Base-by-base conservation (phyloP, 2,888 invertebrate species). In the Exocentrus adspersus region DNA sequence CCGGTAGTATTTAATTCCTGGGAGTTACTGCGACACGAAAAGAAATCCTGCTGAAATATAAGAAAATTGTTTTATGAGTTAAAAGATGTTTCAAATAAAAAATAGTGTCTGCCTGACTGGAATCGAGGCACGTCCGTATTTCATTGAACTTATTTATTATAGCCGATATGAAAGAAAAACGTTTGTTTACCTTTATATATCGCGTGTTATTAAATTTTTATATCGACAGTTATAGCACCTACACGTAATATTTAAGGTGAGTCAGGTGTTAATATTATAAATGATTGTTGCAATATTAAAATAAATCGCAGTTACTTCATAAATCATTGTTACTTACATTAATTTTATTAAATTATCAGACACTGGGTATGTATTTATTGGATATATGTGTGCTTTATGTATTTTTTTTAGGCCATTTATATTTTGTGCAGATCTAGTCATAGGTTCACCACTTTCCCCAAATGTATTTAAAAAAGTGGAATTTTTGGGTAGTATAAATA, bases 231-330 rank as follows among this genome's bases (percentile, higher is more conserved):
- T 62, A 65, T 62, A 20, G 60, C 62, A 62, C 41, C 60, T 43
- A 52, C 42, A 48, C 48, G 52, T 51, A 60, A 62, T 56, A 65
- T 62, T 53, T 64, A 62, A 69, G 64, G 62, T 62, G 51, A 53
- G 45, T 30, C 62, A 66, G 65, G 69, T 65, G 69, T 58, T 63
- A 64, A 65, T 63, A 67, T 63, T 65, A 69, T 65, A 64, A 67
- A 67, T 64, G 65, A 69, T 67, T 60, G 56, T 46, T 41, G 45
- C 41, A 57, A 37, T 58, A 65, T 63, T 67, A 61, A 63, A 67
- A 65, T 67, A 69, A 65, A 65, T 66, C 65, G 60, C 61, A 57
- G 64, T 67, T 58, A 58, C 61, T 65, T 53, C 50, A 64, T 56
- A 53, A 53, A 53, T 53, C 41, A 53, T 14, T 52, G 53, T 48